Evolutionary conservation across 2,113 vertebrate genomes (phyloP), one percentile per base, ranked within the genome.

Genomic region (Columba livia): DNA sequence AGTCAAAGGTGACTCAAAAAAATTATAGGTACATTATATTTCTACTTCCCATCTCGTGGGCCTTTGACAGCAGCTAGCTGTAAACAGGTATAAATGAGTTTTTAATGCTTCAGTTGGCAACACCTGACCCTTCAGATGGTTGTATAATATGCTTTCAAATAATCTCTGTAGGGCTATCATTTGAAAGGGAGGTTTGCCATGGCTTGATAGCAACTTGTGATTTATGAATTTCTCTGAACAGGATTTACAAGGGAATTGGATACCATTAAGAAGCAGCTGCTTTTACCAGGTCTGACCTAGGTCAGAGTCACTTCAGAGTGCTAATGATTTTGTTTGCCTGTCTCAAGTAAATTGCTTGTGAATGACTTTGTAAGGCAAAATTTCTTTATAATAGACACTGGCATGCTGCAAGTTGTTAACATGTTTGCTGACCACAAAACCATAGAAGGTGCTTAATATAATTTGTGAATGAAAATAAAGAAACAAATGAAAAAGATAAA

Each of bases 141-240:
- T 75, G 48, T 70, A 69, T 69, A 81, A 48, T 82, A 69, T 21
- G 42, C 71, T 94, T 91, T 89, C 54, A 84, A 42, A 88, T 77
- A 67, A 94, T 90, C 73, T 95, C 48, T 1, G 0, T n/a, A 80
- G 77, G 38, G 24, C 21, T 88, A n/a, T 94, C 24, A 2, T 94
- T 93, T 88, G n/a, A 90, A 96, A 84, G 20, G 15, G 29, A 88
- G 65, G 18, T 62, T 92, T 93, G 62, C 85, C 36, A 26, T 64
- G 53, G 64, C 34, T 65, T 90, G 25, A 77, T 57, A 92, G 51
- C 40, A 96, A 83, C 58, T 73, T 91, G 24, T 92, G 82, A 97
- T 97, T 96, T 96, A 95, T 84, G 44, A 87, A 90, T 93, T 96
- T 79, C 48, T 96, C 58, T 89, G 70, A 95, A 90, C 15, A n/a